These are phyloP conservation scores for Saimiri boliviensis DNA, from an alignment of 2,113 vertebrate species.

Conservation along the genomic window DNA sequence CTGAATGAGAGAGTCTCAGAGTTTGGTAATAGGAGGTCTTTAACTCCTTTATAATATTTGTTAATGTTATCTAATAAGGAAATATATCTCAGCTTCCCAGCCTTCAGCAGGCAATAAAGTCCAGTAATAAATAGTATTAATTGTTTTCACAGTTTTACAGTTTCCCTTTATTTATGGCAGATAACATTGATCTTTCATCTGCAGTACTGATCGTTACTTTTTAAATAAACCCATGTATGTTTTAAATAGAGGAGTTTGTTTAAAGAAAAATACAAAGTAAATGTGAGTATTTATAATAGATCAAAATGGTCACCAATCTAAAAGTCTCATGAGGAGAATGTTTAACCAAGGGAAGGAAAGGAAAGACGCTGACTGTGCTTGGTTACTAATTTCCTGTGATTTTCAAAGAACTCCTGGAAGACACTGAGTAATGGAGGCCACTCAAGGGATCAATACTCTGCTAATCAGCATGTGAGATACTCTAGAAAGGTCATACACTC, in stretches of 20 bases:
- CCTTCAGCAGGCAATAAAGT: background rate
- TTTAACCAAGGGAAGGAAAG: conserved; percentile 54
- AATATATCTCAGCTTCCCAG: background rate
- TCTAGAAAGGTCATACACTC: conserved; percentile 54
- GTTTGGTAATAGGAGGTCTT: background rate
- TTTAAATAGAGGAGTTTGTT: background rate
- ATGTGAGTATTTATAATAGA: background rate
- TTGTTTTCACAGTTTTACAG: background rate
- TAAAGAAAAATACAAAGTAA: background rate
- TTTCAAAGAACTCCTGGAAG: conserved; percentile 64
- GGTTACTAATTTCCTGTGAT: conserved; percentile 56
- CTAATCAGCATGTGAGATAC: conserved; percentile 68
- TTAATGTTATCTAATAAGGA: background rate
- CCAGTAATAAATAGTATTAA: background rate
- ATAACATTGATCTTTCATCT: background rate
- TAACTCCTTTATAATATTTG: background rate
- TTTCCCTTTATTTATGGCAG: background rate
- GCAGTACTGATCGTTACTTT: background rate
- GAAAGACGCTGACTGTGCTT: conserved; percentile 18
- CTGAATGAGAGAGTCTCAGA: background rate
- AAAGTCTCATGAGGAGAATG: background rate
- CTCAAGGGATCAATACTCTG: conserved; percentile 67
- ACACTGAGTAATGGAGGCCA: conserved; percentile 68
- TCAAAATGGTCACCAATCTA: background rate
- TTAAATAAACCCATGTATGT: background rate